Base-by-base conservation (phyloP, 2,113 vertebrate species). In the Nycticryphes semicollaris region DNA sequence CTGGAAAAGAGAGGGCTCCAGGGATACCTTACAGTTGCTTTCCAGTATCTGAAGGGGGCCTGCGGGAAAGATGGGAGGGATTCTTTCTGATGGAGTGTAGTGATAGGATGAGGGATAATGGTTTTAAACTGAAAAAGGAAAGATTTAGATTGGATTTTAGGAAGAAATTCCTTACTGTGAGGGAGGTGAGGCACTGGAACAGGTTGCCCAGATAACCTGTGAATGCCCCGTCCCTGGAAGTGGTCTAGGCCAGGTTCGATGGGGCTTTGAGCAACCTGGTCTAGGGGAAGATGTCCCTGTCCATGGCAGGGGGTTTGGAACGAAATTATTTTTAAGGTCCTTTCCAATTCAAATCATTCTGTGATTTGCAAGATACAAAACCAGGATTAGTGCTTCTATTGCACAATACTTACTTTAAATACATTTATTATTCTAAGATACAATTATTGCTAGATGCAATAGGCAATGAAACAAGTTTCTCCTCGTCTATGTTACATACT, bases 381-480 rank as follows among this genome's bases (percentile, higher is more conserved):
- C 2, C 10, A 51, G 39, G 22, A 79, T 70, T 50, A 51, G 31
- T 41, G n/a, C 27, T 72, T 76, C 59, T 45, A 23, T 47, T 85
- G 81, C 27, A 39, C 25, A 82, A 30, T 4, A 45, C n/a, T 64
- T 75, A 37, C 10, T 84, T 94, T 37, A 84, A 93, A 54, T 82
- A n/a, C n/a, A 59, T 57, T 64, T 89, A 33, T 72, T 67, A 85
- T 37, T 64, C 21, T 25, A 94, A 84, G 5, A 47, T n/a, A 56
- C 17, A 45, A 62, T 88, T 90, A 73, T 68, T 94, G 79, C 76
- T 48, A 64, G 16, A 30, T 76, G 48, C 37, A 96, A 90, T 9
- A 77, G 72, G 10, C 60, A 95, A 84, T 27, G 43, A 93, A 94
- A 10, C 19, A 95, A 77, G 63, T 54, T 97, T 93, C 20, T 87